Base-by-base conservation (phyloP, 2,113 vertebrate species). In the Coreoperca whiteheadi region DNA sequence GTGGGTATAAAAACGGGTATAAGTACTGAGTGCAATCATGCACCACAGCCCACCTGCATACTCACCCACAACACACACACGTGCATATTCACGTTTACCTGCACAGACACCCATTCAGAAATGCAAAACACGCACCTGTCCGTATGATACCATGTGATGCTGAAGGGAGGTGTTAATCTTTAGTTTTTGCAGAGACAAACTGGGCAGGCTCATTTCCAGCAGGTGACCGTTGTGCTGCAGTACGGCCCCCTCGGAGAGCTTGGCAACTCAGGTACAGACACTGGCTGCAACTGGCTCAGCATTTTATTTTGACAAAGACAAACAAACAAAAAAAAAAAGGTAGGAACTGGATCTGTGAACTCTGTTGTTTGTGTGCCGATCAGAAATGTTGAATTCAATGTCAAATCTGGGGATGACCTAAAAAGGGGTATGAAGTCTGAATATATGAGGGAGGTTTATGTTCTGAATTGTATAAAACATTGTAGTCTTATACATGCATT, bases 111-210 rank as follows among this genome's bases (percentile, higher is more conserved):
- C 65, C 50, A 25, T 6, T 61, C 46, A 66, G 32, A 61, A 3
- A n/a, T n/a, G 67, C 32, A 80, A 41, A 41, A 74, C 51, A 21
- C 67, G 67, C 71, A 89, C 78, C 73, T 85, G 48, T 74, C 30
- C 32, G 69, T 37, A 6, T 46, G 72, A 59, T 43, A 74, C 60
- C 85, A 86, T 87, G 89, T 87, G 87, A 90, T 79, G 63, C 56
- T 67, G 79, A 14, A 81, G 85, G 93, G 91, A 87, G 92, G 92
- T 65, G 89, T 91, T 85, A 85, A 85, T 84, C 78, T 86, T 89
- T 89, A 87, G 48, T 59, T 74, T 66, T 81, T 80, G 85, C 84
- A 79, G 81, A 61, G 90, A 76, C 71, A 32, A n/a, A 69, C 87
- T 74, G 85, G 88, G 87, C 41, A 48, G 82, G 79, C 54, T 91